Percentiles rank a stretch among this genome's conserved stretches.
Evolutionary conservation across 2,797 vertebrate species (phyloP).

Genomic region (Esox masquinongy): DNA sequence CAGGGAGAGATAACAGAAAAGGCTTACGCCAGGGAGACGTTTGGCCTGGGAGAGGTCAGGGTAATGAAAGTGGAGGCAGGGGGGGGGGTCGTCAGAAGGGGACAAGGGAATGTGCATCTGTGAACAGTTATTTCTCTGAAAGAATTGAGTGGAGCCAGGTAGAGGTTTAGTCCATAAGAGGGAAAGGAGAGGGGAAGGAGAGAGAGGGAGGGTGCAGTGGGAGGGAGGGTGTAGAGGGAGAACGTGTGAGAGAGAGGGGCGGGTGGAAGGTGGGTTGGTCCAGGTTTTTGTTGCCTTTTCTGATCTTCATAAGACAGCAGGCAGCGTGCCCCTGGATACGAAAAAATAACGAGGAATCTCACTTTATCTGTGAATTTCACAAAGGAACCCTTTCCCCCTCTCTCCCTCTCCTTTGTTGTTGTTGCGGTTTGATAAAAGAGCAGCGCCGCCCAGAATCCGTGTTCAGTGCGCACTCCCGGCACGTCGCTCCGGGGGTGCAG

Average conservation of each 20-base stretch:
- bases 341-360: background rate
- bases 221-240: too few species aligned
- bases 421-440: too few species aligned
- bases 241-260: background rate
- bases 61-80: background rate
- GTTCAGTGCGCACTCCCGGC: slow-evolving; percentile 13
- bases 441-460: background rate
- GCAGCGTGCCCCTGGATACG: background rate
- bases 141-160: background rate
- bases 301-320: background rate
- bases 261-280: too few species aligned
- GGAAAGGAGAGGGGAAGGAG: background rate
- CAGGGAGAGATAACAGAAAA: slow-evolving; percentile 1
- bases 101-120: background rate
- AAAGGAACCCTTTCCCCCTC: background rate
- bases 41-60: background rate
- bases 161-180: background rate
- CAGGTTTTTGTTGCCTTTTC: too few species aligned
- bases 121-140: background rate
- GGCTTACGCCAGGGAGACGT: background rate
- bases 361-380: background rate
- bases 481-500: background rate
- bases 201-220: too few species aligned
- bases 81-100: background rate
- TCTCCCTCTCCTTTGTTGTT: too few species aligned